phyloP scores from a whole-genome alignment of 2,113 vertebrate genomes.

The Sitta europaea region DNA sequence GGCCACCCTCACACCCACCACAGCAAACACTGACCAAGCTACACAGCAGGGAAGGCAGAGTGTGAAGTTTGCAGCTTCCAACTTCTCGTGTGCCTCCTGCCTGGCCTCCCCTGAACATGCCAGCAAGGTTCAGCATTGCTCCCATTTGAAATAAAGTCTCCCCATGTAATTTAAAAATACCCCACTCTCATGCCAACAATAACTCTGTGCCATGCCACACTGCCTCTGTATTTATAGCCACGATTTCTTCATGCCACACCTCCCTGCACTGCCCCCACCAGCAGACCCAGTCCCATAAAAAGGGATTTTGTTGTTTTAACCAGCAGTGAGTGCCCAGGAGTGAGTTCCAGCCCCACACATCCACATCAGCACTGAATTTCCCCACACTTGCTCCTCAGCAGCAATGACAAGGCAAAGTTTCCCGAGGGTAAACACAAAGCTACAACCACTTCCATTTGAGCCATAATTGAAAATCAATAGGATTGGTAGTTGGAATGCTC shows the following conservation, averaged over 20 bases:
- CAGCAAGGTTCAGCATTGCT: neutral
- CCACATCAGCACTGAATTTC: neutral
- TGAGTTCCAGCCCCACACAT: neutral
- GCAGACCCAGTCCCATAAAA: neutral
- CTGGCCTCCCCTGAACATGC: accelerated
- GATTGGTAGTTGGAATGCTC: neutral
- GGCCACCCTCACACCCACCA: neutral
- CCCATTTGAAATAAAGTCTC: neutral
- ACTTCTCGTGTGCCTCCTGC: neutral
- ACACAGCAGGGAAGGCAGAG: neutral
- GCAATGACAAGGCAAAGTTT: neutral
- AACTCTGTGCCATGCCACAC: neutral
- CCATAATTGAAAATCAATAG: conserved; percentile 63
- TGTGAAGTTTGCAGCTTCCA: neutral
- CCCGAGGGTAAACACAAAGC: neutral
- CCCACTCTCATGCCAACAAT: neutral
- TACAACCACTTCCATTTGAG: conserved; percentile 45
- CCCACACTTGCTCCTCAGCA: neutral
- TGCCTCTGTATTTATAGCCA: neutral
- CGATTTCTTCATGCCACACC: neutral
- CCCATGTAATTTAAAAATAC: neutral
- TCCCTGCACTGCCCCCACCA: accelerated
- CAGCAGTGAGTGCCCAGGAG: neutral
- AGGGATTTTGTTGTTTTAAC: neutral
- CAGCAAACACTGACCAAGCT: neutral